Base-by-base conservation (phyloP, 2,888 invertebrate genomes). In the Carpatolechia fugitivella region DNA sequence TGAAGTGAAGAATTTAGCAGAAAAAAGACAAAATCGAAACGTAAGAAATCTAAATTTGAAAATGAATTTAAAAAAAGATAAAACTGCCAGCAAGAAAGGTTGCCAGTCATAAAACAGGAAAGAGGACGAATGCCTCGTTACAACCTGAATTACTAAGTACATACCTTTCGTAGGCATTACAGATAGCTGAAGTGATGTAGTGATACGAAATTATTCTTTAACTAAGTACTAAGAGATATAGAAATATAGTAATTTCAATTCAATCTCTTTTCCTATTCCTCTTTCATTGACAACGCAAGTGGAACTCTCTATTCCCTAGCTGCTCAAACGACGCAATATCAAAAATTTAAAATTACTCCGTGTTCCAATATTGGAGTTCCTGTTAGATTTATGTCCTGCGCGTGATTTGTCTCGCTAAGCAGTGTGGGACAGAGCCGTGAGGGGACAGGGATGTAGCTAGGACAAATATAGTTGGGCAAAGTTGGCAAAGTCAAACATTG, bases 331-430 rank as follows among this genome's bases (percentile, higher is more conserved):
- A 13, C 29, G 50, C 16, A 50, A 50, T 50, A 50, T 50, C 38
- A 50, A 50, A 49, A 50, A 50, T 50, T 36, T 50, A 38, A 50
- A 50, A 50, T 50, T 36, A 29, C 50, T 50, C 13, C 50, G 38
- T 50, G 50, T 38, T 38, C 50, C 38, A 50, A 50, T 46, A 58
- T 58, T 52, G 46, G 50, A 57, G 49, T 55, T 55, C 50, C 36
- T 55, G 20, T 47, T 50, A 53, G 56, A 67, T 66, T 66, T 63
- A 67, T 62, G 63, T 54, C 16, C 52, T 35, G 55, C 54, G 62
- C 68, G 68, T 68, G 70, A 62, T 61, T 63, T 60, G 68, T 63
- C 56, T 59, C 56, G 52, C 40, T 56, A 64, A 64, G 58, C 41
- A 53, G 47, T 49, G 47, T 49, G 52, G 49, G 51, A 46, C 53